Percentiles rank a stretch among this genome's conserved stretches.
Evolutionary conservation across 2,888 invertebrate species (phyloP).

Genomic region (Caenorhabditis angaria): DNA sequence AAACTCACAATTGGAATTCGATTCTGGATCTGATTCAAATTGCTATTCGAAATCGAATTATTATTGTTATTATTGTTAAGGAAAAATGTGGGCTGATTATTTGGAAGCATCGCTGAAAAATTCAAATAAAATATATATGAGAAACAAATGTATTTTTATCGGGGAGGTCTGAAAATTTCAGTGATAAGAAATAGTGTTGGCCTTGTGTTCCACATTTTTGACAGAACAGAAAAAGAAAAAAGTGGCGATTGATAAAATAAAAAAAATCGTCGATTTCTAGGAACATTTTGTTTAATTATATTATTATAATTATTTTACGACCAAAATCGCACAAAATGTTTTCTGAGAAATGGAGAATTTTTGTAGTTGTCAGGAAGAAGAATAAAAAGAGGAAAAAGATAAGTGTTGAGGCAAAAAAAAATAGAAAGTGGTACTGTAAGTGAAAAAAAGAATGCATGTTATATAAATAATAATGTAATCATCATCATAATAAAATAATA

Average conservation of each 20-base stretch:
- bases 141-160: not conserved
- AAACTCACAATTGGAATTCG: not conserved
- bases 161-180: slow-evolving; percentile 1
- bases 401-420: no score
- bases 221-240: not conserved
- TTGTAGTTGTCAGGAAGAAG: no score
- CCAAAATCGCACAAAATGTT: no score
- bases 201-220: not conserved
- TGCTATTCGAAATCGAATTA: not conserved
- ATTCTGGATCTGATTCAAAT: no score
- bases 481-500: not conserved
- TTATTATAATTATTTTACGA: no score
- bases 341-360: no score
- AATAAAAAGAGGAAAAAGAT: no score
- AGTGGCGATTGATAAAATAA: not conserved
- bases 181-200: not conserved
- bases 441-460: not conserved
- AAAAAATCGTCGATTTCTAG: no score
- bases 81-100: not conserved
- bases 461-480: not conserved
- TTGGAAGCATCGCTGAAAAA: not conserved
- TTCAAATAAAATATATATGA: not conserved
- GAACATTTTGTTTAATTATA: no score
- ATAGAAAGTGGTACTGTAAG: slow-evolving; percentile 3
- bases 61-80: not conserved